Base-by-base conservation (phyloP, 1,140 invertebrate genomes). In the Panonychus citri region DNA sequence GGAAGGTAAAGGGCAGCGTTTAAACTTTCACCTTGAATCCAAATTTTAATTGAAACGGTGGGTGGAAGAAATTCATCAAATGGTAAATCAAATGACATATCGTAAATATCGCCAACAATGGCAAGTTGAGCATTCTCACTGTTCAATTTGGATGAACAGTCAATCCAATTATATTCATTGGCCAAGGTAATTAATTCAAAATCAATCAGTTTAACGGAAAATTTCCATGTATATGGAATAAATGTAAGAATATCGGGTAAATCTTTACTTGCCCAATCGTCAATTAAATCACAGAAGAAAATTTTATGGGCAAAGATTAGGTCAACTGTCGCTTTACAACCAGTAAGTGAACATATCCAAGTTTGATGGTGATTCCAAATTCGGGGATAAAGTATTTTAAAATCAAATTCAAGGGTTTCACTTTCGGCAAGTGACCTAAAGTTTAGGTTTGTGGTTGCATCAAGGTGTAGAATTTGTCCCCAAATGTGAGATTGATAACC, bases 91-190 rank as follows among this genome's bases (percentile, higher is more conserved):
- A 95, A 89, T 10, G 86, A 86, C 60, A 95, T 72, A 64, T 94
- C 87, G 64, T 94, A 81, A 8, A 85, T 75, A 65, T 94, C 88
- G 8, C 89, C 89, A 70, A 86, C 90, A 63, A 93, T 83, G 0
- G 85, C 88, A 56, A 94, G 76, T 66, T 89, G 85, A 65, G 37
- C 40, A 17, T 55, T 57, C 52, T 58, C 53, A 57, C 42, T 43
- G 19, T 55, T 58, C 25, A 55, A 52, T 48, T 86, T 84, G 42
- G 85, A 88, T 49, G 87, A 90, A 63, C 89, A 95, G 69, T 98
- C 93, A 62, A 98, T 85, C 94, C 91, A 98, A 70, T 99, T 99
- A 67, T 88, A 88, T 67, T 97, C 87, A 73, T 97, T 98, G 58
- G 86, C 81, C 10, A 93, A 69, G 46, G 88, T 88, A 0, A 97